Percentiles rank a stretch among this genome's conserved stretches.
Conservation (phyloP, 2,888 invertebrate genomes). For the Neria commutata region DNA sequence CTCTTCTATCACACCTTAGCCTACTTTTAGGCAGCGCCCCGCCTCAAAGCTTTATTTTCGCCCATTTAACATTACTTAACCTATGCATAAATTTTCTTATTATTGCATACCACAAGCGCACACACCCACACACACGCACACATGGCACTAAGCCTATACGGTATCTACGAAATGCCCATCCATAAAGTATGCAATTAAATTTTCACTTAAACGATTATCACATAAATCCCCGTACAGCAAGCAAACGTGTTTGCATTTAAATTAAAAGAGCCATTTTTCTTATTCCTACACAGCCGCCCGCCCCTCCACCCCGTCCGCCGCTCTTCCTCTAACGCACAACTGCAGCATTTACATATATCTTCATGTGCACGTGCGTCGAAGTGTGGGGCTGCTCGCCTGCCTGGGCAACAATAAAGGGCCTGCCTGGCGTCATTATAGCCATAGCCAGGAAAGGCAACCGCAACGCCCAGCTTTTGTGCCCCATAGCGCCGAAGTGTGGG, state of each 20-base stretch:
- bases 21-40: slow-evolving; percentile 45
- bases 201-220: slow-evolving; percentile 61
- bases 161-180: slow-evolving; percentile 46
- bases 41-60: slow-evolving; percentile 25
- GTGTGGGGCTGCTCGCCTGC: slow-evolving; percentile 1
- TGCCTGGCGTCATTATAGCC: background rate
- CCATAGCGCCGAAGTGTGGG: too few species aligned
- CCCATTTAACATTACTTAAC: slow-evolving; percentile 49
- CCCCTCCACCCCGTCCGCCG: background rate
- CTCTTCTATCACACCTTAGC: too few species aligned
- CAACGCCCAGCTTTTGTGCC: too few species aligned
- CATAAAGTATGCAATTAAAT: slow-evolving; percentile 61
- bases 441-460: background rate
- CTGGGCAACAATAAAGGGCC: slow-evolving; percentile 7
- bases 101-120: slow-evolving; percentile 24
- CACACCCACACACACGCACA: background rate
- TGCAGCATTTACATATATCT: background rate
- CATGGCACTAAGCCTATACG: slow-evolving; percentile 33
- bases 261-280: slow-evolving; percentile 55
- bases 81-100: slow-evolving; percentile 57
- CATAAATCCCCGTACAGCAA: slow-evolving; percentile 51
- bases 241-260: slow-evolving; percentile 59
- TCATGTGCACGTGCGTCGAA: background rate
- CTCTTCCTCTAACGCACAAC: too few species aligned
- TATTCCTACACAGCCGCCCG: background rate